phyloP scores from a whole-genome alignment of 1,140 invertebrate species.

The Drosophila sturtevanti region DNA sequence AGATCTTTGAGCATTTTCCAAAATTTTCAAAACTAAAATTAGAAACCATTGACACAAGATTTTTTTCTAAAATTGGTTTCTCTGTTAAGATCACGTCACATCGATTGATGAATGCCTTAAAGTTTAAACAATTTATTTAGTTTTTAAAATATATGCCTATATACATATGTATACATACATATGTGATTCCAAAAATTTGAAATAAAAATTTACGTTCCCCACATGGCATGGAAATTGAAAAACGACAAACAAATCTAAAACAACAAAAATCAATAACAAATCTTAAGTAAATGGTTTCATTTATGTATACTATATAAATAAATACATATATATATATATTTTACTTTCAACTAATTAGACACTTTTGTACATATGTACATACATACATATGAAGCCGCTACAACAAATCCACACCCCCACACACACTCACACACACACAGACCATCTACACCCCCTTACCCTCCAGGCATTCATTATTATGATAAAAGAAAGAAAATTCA shows the following conservation, averaged over 20 bases:
- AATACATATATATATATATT: constrained; percentile 29
- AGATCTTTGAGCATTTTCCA: too few species aligned
- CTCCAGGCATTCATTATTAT: neutral
- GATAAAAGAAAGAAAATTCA: constrained; percentile 3
- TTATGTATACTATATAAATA: constrained; percentile 19
- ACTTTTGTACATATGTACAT: constrained; percentile 10
- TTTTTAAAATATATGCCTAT: too few species aligned
- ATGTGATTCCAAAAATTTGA: constrained; percentile 27
- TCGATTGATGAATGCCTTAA: too few species aligned
- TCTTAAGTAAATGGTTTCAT: constrained; percentile 45
- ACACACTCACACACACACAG: constrained; percentile 11
- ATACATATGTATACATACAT: too few species aligned
- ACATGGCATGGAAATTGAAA: neutral
- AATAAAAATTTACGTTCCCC: constrained; percentile 22
- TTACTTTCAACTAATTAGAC: neutral
- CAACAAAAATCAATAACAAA: constrained; percentile 11
- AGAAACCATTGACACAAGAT: too few species aligned
- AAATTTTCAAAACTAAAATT: too few species aligned
- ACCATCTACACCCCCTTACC: constrained; percentile 1
- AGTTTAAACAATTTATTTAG: too few species aligned
- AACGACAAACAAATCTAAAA: constrained; percentile 12
- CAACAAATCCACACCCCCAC: neutral
- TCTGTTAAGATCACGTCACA: too few species aligned
- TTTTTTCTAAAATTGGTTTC: too few species aligned
- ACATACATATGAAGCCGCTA: neutral